These are phyloP conservation scores for Chitala chitala DNA, from an alignment of 2,113 vertebrate species.

Conservation along the genomic window DNA sequence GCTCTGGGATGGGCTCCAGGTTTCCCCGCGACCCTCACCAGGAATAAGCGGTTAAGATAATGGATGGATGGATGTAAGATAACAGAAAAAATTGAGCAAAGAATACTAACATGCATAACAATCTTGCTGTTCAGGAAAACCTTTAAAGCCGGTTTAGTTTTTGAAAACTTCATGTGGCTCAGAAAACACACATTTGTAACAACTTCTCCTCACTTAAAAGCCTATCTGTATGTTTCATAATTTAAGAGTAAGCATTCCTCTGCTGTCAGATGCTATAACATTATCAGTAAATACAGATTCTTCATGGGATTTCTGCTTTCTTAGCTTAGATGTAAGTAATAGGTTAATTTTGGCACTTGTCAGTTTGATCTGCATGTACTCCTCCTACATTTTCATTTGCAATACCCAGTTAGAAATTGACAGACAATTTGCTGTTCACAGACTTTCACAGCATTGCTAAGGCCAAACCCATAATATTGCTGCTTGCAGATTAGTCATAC, in stretches of 20 bases:
- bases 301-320: constrained; percentile 26
- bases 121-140: too few relatives aligned
- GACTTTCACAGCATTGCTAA: constrained; percentile 23
- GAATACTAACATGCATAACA: background rate
- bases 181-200: too few relatives aligned
- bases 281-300: constrained; percentile 38
- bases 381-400: constrained; percentile 36
- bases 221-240: constrained; percentile 18
- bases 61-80: background rate
- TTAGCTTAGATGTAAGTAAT: constrained; percentile 31
- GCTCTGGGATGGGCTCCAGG: too few relatives aligned
- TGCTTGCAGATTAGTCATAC: constrained; percentile 30
- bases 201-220: constrained; percentile 25
- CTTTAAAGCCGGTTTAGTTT: too few relatives aligned
- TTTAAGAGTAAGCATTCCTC: constrained; percentile 30
- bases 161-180: background rate
- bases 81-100: background rate
- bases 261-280: constrained; percentile 31
- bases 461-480: constrained; percentile 37
- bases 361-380: constrained; percentile 40
- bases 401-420: constrained; percentile 33
- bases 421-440: constrained; percentile 33
- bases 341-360: constrained; percentile 33
- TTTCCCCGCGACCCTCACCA: too few relatives aligned
- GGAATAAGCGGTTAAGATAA: background rate